Base-by-base conservation (phyloP, 2,888 invertebrate genomes). In the Blomia tropicalis region DNA sequence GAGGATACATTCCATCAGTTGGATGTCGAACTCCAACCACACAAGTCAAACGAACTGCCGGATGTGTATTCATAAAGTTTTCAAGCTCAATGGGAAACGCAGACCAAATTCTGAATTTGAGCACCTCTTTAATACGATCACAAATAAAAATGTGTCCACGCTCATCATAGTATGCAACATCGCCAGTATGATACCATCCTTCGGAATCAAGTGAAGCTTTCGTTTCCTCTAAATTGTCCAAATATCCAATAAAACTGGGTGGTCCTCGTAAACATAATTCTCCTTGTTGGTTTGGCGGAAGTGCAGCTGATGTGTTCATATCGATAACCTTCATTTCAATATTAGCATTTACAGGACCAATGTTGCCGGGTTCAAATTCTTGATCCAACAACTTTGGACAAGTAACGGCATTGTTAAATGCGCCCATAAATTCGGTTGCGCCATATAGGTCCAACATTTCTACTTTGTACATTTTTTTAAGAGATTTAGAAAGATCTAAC, bases 81-180 rank as follows among this genome's bases (percentile, higher is more conserved):
- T 58, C 58, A 43, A 58, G 51, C 22, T 58, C 58, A n/a, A 5
- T 5, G n/a, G 58, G 58, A 5, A 5, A 11, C 4, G 43, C 17
- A 36, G 44, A 14, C 22, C 25, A 58, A 7, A 44, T 11, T 36
- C 25, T 44, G 41, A 22, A 58, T 43, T 58, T 58, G 58, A 58
- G 51, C 31, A 58, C 11, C 23, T 58, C 58, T 25, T 58, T 58
- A 41, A 58, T 58, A 14, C 58, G 58, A 36, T 58, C 58, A 44
- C 5, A 14, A 17, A 58, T 58, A 36, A 44, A 58, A 11, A 58
- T 7, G 7, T 19, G 7, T 5, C 41, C 58, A 11, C 14, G 11
- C 4, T 32, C 36, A 25, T 58, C 58, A 36, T 23, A 58, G 23
- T 58, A 22, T 11, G 47, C 58, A 7, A 58, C 14, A 25, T 58